phyloP scores from a whole-genome alignment of 2,888 invertebrate species.

The Ypsolopha sequella region DNA sequence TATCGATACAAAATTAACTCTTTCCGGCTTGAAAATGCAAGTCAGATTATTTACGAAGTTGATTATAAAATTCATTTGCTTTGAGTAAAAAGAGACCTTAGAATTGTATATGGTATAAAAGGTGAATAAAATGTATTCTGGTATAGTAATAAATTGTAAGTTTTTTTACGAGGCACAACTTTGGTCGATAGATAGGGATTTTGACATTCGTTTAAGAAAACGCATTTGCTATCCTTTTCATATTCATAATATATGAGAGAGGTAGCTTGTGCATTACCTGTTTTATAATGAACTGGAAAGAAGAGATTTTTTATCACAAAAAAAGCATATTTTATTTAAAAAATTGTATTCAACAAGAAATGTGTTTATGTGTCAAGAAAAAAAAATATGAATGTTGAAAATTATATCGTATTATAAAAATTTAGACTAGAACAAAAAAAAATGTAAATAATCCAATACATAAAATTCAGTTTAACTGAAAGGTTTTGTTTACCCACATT shows the following conservation, averaged over 20 bases:
- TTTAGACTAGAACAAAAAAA: constrained; percentile 19
- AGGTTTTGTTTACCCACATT: constrained; percentile 13
- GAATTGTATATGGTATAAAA: constrained; percentile 10
- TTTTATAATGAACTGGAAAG: background rate
- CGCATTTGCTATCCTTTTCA: background rate
- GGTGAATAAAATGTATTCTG: constrained; percentile 46
- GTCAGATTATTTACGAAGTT: background rate
- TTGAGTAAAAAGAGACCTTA: background rate
- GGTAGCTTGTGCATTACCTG: background rate
- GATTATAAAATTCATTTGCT: background rate
- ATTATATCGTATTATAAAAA: constrained; percentile 14
- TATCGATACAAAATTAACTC: background rate
- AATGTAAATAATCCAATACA: constrained; percentile 46
- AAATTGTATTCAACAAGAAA: background rate
- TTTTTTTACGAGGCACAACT: constrained; percentile 39
- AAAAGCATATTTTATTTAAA: background rate
- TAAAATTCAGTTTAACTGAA: constrained; percentile 30
- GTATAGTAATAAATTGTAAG: constrained; percentile 53
- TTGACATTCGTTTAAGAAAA: background rate
- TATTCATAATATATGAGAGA: background rate
- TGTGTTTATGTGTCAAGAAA: background rate
- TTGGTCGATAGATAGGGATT: background rate
- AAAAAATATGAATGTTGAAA: background rate
- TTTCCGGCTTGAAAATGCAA: no score
- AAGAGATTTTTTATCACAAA: background rate